Conservation (phyloP, 2,113 vertebrate species). For the Sturnira hondurensis region DNA sequence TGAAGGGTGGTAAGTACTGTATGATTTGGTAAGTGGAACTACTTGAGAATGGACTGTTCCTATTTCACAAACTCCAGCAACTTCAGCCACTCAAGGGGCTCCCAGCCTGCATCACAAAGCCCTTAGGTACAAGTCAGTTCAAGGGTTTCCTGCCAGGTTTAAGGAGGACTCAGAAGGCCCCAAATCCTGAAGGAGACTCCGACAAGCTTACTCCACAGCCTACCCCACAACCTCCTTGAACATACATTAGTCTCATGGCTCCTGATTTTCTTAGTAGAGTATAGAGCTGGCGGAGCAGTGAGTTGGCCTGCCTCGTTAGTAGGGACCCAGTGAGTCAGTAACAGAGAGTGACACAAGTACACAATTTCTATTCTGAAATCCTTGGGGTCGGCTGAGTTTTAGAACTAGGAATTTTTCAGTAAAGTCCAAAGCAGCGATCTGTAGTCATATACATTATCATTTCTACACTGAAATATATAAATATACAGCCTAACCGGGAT, state of each 20-base stretch:
- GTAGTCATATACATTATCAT: neutral
- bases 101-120: neutral
- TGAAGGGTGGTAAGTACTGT: neutral
- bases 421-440: neutral
- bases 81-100: neutral
- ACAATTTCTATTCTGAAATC: neutral
- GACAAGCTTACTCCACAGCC: neutral
- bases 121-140: neutral
- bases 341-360: neutral
- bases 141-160: neutral
- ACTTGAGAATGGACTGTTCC: neutral
- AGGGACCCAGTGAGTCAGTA: neutral
- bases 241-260: neutral
- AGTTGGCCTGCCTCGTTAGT: neutral
- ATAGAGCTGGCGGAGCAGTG: neutral
- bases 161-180: neutral
- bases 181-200: neutral
- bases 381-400: neutral
- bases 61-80: neutral
- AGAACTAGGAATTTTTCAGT: neutral
- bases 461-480: neutral
- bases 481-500: neutral
- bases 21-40: neutral
- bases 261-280: neutral
- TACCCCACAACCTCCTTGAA: neutral